Base-by-base conservation (phyloP, 2,113 vertebrate species). In the Gymnobelideus leadbeateri region DNA sequence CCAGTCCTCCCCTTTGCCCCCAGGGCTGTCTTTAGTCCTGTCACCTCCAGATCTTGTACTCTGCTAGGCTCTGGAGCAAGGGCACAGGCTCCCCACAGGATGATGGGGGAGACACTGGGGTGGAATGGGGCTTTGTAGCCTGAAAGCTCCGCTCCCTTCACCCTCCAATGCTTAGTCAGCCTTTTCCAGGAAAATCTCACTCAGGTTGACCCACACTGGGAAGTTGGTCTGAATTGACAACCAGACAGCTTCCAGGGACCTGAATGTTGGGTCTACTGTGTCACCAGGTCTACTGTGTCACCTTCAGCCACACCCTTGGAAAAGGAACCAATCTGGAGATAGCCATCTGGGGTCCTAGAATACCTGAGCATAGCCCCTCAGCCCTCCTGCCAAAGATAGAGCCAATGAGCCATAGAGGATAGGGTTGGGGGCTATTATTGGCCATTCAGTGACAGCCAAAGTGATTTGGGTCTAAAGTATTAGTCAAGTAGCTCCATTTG, bases 181-280 rank as follows among this genome's bases (percentile, higher is more conserved):
- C 97, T 99, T 99, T 97, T 99, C 99, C 98, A 99, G 99, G 98
- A 99, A 99, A 97, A 99, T 99, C 99, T 99, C 99, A 26, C 99
- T 99, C 98, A 99, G 98, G 98, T 99, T 99, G 97, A 99, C 99
- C 99, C 99, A 99, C 95, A 99, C 99, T 0, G 99, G 99, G 0
- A 99, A 99, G 98, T 99, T 99, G 0, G 99, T 99, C 97, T 99
- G 97, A 97, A 99, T 99, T 6, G 99, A 98, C 92, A 99, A 99
- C 57, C 99, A 98, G 97, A 99, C 98, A 46, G 99, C 99, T 98
- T 99, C 99, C 98, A 99, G 98, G 0, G 99, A 99, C 9, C 99
- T 99, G 0, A 99, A 99, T 25, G 99, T 98, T 0, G 99, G 98
- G 96, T 99, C 99, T 96, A 99, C 99, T 98, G 47, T 49, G 47